Evolutionary conservation across 2,797 vertebrate genomes (phyloP), one percentile per base, ranked within the genome.

Genomic region (Artibeus lituratus): DNA sequence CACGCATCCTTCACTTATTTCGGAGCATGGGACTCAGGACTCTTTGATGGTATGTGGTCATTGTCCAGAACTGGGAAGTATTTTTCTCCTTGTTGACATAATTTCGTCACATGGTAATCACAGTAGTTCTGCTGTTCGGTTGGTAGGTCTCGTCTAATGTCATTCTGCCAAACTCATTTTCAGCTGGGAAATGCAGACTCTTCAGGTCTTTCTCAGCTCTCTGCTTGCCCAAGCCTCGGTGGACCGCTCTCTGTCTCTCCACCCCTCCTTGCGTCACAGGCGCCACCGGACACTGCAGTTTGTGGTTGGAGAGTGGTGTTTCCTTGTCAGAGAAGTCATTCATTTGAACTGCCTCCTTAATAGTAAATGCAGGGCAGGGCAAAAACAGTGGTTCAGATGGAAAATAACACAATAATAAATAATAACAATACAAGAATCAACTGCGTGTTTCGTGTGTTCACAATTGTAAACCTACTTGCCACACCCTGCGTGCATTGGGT

Each of bases 301-400:
- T 73, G 4, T 76, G 19, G 39, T 35, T 39, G 32, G 24, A 14
- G 47, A 90, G 14, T 21, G 37, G 15, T 53, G 47, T 83, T 74
- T 87, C 83, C 65, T 57, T 95, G 35, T 35, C 70, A 90, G 70
- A 77, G 59, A 93, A 96, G 11, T 35, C 37, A 69, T 94, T 90
- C 39, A 57, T 87, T 11, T 72, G 53, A 59, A 5, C 69, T 73
- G 37, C 78, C 35, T 80, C 21, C 32, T 80, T 53, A 22, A 32
- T 44, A 87, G 72, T 85, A 73, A 72, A 19, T 39, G 18, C 69
- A 42, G 37, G 69, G 69, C 7, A 10, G 37, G 69, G 22, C 37
- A 72, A 26, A 39, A 72, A 70, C 10, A 22, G 35, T 39, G 4
- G 19, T 69, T 29, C 26, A 32, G 9, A 16, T 62, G 29, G 26